Evolutionary conservation across 2,113 vertebrate genomes (phyloP), one percentile per base, ranked within the genome.

Genomic region (Falco punctatus): DNA sequence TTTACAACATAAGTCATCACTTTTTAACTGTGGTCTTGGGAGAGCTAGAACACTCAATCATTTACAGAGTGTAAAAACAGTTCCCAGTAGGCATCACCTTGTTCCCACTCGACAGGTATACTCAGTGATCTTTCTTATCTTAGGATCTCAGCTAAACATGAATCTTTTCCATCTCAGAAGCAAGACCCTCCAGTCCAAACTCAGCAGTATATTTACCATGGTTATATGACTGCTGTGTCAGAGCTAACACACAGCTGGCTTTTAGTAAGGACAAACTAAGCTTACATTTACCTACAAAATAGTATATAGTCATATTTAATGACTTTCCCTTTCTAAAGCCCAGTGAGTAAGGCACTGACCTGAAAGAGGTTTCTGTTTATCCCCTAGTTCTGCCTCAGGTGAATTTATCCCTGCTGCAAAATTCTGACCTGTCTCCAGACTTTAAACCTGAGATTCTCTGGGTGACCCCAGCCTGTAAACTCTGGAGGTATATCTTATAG

Each of bases 391-490:
- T 71, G n/a, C 32, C 15, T 83, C 35, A 83, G 12, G 21, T 13
- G 2, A 79, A 18, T 38, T 81, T 87, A 42, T 58, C 33, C 16
- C 13, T 67, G 11, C 22, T 84, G 33, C 11, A 73, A 35, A 84
- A 61, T 6, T 66, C 46, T 88, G 54, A 75, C 40, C 12, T 35
- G 15, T 4, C 6, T 85, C 12, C 35, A 65, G 14, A 21, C 6
- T 58, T 54, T 54, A 81, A 73, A 70, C 2, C 4, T 30, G 23
- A 18, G 15, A 33, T 65, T 35, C 14, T 61, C 9, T 32, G 15
- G 13, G 10, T 44, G 0, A 81, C 0, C 3, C 5, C 65, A 48
- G 58, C 2, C 28, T 40, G 14, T 35, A 40, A 26, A 33, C 23
- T 65, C 22, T 52, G 42, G 18, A 73, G 54, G 2, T 38, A 15